Evolutionary conservation across 2,797 vertebrate species (phyloP).

Genomic region (Macroramphosus scolopax): DNA sequence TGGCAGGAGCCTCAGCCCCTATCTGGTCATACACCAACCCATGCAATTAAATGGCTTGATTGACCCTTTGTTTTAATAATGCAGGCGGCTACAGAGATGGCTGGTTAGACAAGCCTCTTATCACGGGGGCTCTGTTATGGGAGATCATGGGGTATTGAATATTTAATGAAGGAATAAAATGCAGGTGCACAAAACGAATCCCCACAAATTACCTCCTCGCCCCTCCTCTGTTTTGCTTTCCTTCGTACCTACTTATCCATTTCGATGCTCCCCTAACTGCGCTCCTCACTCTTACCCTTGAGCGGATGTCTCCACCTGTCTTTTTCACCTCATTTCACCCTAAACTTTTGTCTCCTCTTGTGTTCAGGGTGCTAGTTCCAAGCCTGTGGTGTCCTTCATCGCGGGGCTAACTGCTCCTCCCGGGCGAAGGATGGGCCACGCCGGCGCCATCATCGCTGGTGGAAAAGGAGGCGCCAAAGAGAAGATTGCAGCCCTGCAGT

Average conservation of each 20-base stretch:
- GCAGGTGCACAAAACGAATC: slow-evolving; percentile 53
- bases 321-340: slow-evolving; percentile 5
- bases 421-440: slow-evolving; percentile 95
- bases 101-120: slow-evolving; percentile 65
- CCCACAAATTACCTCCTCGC: slow-evolving; percentile 18
- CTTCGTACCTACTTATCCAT: slow-evolving; percentile 10
- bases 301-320: background rate
- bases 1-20: slow-evolving; percentile 59
- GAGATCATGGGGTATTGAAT: slow-evolving; percentile 53
- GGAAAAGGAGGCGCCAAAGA: slow-evolving; percentile 98
- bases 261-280: slow-evolving; percentile 8
- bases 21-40: slow-evolving; percentile 67
- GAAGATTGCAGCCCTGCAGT: slow-evolving; percentile 97
- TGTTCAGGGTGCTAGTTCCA: slow-evolving; percentile 86
- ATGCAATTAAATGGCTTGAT: slow-evolving; percentile 76
- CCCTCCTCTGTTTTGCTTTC: slow-evolving; percentile 6
- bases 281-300: slow-evolving; percentile 7
- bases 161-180: slow-evolving; percentile 67
- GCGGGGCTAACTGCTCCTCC: slow-evolving; percentile 96
- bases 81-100: slow-evolving; percentile 59
- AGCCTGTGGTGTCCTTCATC: slow-evolving; percentile 98
- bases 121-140: slow-evolving; percentile 51
- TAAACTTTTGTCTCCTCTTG: slow-evolving; percentile 4
- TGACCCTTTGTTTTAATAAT: slow-evolving; percentile 78
- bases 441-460: slow-evolving; percentile 96